Conservation (phyloP, 1,140 invertebrate genomes). For the Euwallacea fornicatus region DNA sequence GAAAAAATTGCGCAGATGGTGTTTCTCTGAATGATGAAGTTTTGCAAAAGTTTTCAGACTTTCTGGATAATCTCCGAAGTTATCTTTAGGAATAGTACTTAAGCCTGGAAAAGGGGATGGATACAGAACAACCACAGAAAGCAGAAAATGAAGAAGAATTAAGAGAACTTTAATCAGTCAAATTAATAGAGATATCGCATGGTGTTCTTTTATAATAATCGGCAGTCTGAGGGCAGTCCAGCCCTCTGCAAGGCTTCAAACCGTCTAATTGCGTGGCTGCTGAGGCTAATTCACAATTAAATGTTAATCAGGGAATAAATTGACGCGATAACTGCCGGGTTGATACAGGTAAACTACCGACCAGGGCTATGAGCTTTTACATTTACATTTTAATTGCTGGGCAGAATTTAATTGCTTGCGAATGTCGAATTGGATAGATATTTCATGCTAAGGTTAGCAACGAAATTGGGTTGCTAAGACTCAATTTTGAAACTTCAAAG, state of each 20-base stretch:
- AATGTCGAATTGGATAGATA: background rate
- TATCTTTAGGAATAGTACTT: background rate
- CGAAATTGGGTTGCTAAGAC: too few relatives aligned
- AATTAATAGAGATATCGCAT: background rate
- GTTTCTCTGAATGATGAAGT: too few relatives aligned
- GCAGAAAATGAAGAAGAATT: background rate
- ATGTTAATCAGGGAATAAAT: slow-evolving; percentile 39
- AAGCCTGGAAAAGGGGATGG: too few relatives aligned
- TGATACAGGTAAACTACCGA: slow-evolving; percentile 9
- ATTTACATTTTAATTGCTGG: slow-evolving; percentile 7
- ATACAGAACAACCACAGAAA: background rate
- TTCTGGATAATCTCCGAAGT: background rate
- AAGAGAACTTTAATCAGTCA: background rate
- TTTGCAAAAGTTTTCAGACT: too few relatives aligned
- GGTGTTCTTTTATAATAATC: background rate
- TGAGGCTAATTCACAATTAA: slow-evolving; percentile 37
- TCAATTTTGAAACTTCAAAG: too few relatives aligned
- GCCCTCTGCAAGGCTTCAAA: slow-evolving; percentile 15
- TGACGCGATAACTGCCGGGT: slow-evolving; percentile 33
- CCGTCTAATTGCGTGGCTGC: slow-evolving; percentile 31
- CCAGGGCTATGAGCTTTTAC: slow-evolving; percentile 28
- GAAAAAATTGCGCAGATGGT: too few relatives aligned
- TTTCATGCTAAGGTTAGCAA: too few relatives aligned
- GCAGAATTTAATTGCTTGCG: slow-evolving; percentile 2
- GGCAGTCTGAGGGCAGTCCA: slow-evolving; percentile 1